Conservation (phyloP, 1,140 invertebrate species). For the Aporrectodea caliginosa region DNA sequence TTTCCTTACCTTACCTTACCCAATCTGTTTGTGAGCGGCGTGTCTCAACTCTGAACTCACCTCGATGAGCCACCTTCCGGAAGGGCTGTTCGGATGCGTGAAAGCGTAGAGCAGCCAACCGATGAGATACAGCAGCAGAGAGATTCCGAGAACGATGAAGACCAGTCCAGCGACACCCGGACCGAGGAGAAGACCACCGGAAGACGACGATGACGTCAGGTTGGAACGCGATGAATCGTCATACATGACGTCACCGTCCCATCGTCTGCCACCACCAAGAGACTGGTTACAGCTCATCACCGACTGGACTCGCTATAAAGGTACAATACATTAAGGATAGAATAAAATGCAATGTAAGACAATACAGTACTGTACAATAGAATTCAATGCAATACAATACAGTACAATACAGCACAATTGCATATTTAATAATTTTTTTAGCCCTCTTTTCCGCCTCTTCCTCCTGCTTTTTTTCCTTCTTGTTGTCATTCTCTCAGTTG, state of each 20-base stretch:
- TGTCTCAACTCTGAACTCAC: no score
- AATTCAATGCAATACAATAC: no score
- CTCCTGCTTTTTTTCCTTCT: no score
- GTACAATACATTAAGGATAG: no score
- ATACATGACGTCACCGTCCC: background rate
- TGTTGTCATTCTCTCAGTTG: no score
- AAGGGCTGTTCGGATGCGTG: background rate
- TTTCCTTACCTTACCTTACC: no score
- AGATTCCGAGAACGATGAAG: background rate
- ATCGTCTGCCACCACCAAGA: background rate
- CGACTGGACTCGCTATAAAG: conserved; percentile 5
- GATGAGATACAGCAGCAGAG: background rate
- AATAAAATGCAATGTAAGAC: no score
- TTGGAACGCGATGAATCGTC: background rate
- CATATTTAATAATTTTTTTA: no score
- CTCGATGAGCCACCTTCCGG: conserved; percentile 14
- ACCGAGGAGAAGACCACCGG: background rate
- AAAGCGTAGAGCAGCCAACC: conserved; percentile 8
- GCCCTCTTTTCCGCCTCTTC: no score
- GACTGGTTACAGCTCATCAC: background rate
- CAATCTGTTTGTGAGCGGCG: no score
- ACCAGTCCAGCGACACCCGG: conserved; percentile 4
- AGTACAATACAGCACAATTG: no score
- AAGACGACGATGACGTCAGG: background rate
- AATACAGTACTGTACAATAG: no score